Evolutionary conservation across 2,113 vertebrate species (phyloP).

Genomic region (Terrapene triunguis): DNA sequence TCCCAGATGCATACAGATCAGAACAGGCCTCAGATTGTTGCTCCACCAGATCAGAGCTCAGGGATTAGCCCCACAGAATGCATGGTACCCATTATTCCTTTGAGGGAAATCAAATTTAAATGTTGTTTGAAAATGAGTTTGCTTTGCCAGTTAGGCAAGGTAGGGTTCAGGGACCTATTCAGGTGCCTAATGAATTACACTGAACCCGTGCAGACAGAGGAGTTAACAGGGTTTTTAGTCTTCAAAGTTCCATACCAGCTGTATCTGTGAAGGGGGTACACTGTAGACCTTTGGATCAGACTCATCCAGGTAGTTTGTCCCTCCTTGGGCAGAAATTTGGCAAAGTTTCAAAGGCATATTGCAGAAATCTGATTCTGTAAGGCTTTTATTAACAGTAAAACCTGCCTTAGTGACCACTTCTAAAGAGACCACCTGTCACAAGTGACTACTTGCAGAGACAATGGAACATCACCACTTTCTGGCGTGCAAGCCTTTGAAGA

Average conservation of each 20-base stretch:
- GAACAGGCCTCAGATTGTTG: too few species aligned
- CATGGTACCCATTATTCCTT: neutral
- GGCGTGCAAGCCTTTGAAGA: too few species aligned
- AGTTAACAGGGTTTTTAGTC: neutral
- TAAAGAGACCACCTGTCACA: too few species aligned
- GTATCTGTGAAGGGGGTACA: neutral
- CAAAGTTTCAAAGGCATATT: neutral
- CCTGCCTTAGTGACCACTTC: neutral
- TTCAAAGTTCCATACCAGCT: neutral
- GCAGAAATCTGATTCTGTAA: neutral
- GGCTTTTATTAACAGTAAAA: neutral
- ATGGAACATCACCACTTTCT: too few species aligned
- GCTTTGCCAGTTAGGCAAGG: neutral
- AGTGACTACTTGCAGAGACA: too few species aligned
- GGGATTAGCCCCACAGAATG: neutral
- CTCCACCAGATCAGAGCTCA: too few species aligned
- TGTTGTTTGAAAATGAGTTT: neutral
- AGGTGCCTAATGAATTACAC: neutral
- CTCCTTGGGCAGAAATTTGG: neutral
- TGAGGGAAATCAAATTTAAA: neutral
- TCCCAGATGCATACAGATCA: neutral
- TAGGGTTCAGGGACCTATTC: neutral
- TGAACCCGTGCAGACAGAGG: neutral
- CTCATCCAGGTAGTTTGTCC: neutral
- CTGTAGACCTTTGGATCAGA: neutral